phyloP scores from a whole-genome alignment of 2,797 vertebrate genomes.

The Pangasius krempfi region DNA sequence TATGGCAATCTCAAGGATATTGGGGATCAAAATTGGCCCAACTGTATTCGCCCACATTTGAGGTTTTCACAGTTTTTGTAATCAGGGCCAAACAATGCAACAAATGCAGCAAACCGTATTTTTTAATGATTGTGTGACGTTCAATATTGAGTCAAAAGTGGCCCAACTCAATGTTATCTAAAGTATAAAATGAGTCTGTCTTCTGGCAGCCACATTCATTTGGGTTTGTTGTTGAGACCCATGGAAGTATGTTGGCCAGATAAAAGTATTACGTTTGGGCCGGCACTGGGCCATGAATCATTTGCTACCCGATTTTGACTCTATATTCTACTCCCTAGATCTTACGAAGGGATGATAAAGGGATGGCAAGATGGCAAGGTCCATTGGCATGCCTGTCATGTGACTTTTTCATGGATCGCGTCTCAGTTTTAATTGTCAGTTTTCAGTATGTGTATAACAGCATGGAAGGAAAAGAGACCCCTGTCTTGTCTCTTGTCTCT shows the following conservation, averaged over 20 bases:
- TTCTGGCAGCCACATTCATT: neutral
- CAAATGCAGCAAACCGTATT: neutral
- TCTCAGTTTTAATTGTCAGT: constrained; percentile 20
- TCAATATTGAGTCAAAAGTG: neutral
- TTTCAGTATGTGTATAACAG: constrained; percentile 1
- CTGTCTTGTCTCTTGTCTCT: neutral
- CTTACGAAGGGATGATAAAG: constrained; percentile 10
- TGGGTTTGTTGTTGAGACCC: neutral
- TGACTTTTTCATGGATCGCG: neutral
- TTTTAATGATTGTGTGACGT: neutral
- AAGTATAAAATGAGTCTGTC: neutral
- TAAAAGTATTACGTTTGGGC: neutral
- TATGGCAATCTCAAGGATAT: neutral
- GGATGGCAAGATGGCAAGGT: neutral
- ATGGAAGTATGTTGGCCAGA: neutral
- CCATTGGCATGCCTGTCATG: neutral
- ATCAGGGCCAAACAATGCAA: neutral
- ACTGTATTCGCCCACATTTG: neutral
- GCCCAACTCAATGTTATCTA: neutral
- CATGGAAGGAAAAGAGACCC: neutral
- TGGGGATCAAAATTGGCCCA: neutral
- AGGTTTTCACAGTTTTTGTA: neutral
- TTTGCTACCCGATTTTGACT: neutral
- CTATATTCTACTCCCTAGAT: neutral
- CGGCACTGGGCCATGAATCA: neutral